A percentile compares a stretch with the other conserved stretches of the same genome.
These are phyloP conservation scores for Tragelaphus scriptus DNA, from an alignment of 2,113 vertebrate genomes.

Conservation along the genomic window DNA sequence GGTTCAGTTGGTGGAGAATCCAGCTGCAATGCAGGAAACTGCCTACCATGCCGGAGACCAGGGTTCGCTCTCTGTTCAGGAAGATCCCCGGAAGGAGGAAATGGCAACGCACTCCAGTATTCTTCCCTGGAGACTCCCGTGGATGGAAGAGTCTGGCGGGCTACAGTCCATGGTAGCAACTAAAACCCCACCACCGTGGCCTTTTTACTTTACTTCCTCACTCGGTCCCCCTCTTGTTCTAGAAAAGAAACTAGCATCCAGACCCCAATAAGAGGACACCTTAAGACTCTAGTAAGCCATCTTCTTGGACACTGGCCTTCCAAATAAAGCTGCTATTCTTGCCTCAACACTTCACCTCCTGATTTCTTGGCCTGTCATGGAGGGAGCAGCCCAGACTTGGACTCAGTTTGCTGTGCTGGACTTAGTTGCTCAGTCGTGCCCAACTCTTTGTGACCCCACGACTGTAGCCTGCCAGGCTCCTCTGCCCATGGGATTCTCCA, in stretches of 20 bases:
- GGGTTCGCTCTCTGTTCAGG: neutral
- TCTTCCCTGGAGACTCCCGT: neutral
- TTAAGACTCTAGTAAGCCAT: neutral
- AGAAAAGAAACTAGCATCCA: neutral
- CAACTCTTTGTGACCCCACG: neutral
- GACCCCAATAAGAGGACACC: neutral
- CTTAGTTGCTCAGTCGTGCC: neutral
- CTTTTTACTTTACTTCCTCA: neutral
- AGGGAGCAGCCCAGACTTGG: neutral
- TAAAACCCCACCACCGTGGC: neutral
- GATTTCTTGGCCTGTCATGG: neutral
- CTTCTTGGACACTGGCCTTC: neutral
- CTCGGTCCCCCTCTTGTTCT: neutral
- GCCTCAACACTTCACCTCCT: neutral
- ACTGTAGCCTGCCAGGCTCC: neutral
- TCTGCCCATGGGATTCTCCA: neutral
- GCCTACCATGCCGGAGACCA: neutral
- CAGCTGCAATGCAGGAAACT: neutral
- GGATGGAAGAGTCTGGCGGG: neutral
- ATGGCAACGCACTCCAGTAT: neutral
- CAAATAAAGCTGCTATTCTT: neutral
- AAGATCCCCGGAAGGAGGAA: neutral
- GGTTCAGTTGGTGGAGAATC: neutral
- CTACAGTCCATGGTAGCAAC: neutral
- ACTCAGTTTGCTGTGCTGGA: rapidly evolving